Evolutionary conservation across 2,113 vertebrate genomes (phyloP), one percentile per base, ranked within the genome.

Genomic region (Capra hircus): DNA sequence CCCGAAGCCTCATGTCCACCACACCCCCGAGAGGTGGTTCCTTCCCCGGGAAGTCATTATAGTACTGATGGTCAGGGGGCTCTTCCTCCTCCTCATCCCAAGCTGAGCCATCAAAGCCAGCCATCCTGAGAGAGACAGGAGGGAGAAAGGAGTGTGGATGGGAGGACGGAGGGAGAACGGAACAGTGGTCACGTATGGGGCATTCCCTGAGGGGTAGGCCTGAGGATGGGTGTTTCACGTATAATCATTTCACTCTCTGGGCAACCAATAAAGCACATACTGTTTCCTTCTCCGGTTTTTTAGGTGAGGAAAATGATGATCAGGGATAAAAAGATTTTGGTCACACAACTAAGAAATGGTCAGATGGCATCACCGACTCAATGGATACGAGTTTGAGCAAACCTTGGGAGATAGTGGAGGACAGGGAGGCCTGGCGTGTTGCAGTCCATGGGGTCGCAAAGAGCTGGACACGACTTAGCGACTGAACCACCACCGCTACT

Each of bases 1-100:
- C 99, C 40, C 98, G 98, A 94, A 99, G 98, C 97, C 99, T 98
- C 99, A 99, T 99, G 98, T 99, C 99, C 94, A 99, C 99, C 1
- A 99, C 99, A 1, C 99, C 99, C 28, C 99, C 99, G 0, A 99
- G 99, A 62, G 99, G 99, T 48, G 99, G 99, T 81, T 99, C 99
- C 98, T 99, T 99, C 80, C 99, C 99, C 0, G 99, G 99, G 97
- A 99, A 99, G 96, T 99, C 99, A 11, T 99, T 99, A 98, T 99
- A 99, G 98, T 99, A 99, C 5, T 99, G 99, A 95, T 99, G 99
- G 7, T 99, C 99, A 0, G 99, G 98, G 11, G 99, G 98, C 4
- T 99, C 99, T 94, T 99, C 99, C 17, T 99, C 99, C 25, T 99
- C 99, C 96, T 99, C 99, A 89, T 99, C 99, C 99, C 99, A 99